phyloP scores from a whole-genome alignment of 2,113 vertebrate species.

The Eubucco bourcierii region DNA sequence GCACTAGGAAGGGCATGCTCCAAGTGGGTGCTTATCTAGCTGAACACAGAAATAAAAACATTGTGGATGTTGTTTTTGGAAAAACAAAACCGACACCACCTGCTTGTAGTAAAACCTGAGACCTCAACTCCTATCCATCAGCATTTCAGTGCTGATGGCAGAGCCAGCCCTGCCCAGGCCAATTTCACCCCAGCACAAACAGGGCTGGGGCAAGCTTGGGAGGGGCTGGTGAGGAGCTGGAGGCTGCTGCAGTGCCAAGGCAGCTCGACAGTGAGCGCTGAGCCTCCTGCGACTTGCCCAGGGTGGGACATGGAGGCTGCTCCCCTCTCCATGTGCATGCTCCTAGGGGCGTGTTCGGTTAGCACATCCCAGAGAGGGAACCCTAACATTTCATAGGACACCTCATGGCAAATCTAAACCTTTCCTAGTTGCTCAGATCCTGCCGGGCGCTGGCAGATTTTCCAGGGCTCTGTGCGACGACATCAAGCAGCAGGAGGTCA shows the following conservation, averaged over 20 bases:
- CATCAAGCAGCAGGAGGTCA: neutral
- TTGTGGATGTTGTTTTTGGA: neutral
- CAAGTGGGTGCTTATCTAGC: neutral
- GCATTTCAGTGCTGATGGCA: neutral
- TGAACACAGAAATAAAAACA: neutral
- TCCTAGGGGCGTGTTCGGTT: neutral
- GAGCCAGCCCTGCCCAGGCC: accelerated
- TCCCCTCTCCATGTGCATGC: accelerated
- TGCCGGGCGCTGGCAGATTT: neutral
- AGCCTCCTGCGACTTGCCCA: accelerated
- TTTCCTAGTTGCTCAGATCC: neutral
- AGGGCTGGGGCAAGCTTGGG: accelerated
- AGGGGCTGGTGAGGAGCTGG: accelerated
- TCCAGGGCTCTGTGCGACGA: neutral
- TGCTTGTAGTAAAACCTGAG: neutral
- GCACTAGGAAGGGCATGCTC: accelerated
- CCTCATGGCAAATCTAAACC: neutral
- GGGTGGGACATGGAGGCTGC: accelerated
- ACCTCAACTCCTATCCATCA: neutral
- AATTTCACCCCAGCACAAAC: accelerated
- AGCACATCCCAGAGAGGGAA: neutral
- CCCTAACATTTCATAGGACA: neutral
- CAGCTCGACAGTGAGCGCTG: accelerated
- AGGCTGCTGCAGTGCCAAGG: neutral
- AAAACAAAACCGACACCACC: neutral